Percentiles rank a stretch among this genome's conserved stretches.
phyloP scores from a whole-genome alignment of 2,888 invertebrate species.

The Sarcophaga caerulescens region DNA sequence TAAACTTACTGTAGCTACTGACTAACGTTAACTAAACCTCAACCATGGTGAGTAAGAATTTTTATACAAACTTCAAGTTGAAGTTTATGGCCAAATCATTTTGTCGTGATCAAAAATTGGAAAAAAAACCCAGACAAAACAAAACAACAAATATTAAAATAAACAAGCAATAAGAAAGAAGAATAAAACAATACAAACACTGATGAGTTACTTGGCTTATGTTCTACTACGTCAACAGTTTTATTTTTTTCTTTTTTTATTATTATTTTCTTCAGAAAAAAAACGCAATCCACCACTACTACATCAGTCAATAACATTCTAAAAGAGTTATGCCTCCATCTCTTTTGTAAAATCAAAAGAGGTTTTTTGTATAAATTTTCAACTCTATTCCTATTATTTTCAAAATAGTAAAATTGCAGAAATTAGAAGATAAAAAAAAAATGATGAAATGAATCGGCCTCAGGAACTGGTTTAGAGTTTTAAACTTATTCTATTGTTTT shows the following conservation, averaged over 20 bases:
- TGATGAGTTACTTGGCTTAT: slow-evolving; percentile 3
- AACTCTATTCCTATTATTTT: background rate
- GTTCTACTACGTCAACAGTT: background rate
- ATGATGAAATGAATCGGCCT: background rate
- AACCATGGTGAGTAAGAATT: slow-evolving; percentile 52
- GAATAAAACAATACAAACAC: slow-evolving; percentile 15
- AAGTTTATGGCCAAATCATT: slow-evolving; percentile 60
- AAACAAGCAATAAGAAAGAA: slow-evolving; percentile 8
- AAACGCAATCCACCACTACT: background rate
- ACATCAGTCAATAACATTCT: background rate
- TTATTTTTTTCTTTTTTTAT: background rate
- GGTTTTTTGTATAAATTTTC: background rate
- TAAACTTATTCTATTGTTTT: slow-evolving; percentile 5
- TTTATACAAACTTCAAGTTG: slow-evolving; percentile 66
- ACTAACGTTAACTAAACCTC: slow-evolving; percentile 62
- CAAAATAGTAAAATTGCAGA: slow-evolving; percentile 13
- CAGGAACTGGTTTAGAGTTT: slow-evolving; percentile 6
- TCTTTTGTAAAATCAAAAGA: background rate
- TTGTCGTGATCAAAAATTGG: slow-evolving; percentile 13
- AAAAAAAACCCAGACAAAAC: slow-evolving; percentile 22
- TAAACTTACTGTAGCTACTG: slow-evolving; percentile 58
- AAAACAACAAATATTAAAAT: slow-evolving; percentile 15
- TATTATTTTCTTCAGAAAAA: background rate
- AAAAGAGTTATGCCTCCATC: background rate
- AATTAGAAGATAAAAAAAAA: background rate